These are phyloP conservation scores for Halcyon malimbica DNA, from an alignment of 2,113 vertebrate genomes.

Conservation along the genomic window DNA sequence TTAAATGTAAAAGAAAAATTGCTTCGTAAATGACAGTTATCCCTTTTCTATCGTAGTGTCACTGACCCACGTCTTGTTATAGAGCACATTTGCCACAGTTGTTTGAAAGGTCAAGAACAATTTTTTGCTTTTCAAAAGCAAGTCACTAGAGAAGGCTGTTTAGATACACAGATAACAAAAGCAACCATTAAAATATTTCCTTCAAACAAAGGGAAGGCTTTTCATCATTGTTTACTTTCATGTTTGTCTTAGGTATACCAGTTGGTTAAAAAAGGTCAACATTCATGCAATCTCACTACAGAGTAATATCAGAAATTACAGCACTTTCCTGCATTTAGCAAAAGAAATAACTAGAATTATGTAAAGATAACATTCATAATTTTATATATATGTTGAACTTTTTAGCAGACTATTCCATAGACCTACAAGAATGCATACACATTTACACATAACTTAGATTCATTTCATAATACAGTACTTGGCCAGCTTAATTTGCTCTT, in stretches of 20 bases:
- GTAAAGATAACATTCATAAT: neutral
- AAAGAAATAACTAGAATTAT: neutral
- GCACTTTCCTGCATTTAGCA: neutral
- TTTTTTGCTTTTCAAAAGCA: neutral
- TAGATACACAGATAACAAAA: neutral
- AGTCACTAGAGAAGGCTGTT: neutral
- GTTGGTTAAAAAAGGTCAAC: neutral
- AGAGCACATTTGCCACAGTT: neutral
- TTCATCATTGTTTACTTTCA: neutral
- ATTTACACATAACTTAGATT: neutral
- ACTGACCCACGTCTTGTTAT: neutral
- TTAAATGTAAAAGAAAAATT: neutral
- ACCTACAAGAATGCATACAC: neutral
- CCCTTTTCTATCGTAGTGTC: neutral
- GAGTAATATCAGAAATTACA: neutral
- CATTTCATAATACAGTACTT: neutral
- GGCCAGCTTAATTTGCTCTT: neutral
- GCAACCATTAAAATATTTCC: neutral
- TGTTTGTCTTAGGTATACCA: neutral
- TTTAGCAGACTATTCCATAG: neutral
- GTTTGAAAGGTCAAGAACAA: slow-evolving; percentile 35
- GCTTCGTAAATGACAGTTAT: neutral
- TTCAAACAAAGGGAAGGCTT: neutral
- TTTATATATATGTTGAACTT: neutral
- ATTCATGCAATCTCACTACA: neutral